A percentile compares a stretch with the other conserved stretches of the same genome.
Conservation (phyloP, 2,888 invertebrate species). For the Molanna angustata region DNA sequence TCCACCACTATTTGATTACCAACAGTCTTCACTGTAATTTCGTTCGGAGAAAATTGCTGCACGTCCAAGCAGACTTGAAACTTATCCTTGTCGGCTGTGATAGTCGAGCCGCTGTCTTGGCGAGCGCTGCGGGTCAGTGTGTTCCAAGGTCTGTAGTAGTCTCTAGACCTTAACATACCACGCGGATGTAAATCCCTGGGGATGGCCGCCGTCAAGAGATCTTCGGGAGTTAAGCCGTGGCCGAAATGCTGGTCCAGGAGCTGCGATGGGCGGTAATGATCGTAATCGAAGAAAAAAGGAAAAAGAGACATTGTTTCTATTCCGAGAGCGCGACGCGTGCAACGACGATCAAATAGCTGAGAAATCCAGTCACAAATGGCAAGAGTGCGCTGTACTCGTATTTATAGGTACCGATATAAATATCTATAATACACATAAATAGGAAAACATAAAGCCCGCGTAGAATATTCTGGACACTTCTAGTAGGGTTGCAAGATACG, state of each 20-base stretch:
- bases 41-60: constrained; percentile 73
- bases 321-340: no score
- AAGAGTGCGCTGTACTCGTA: neutral
- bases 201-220: constrained; percentile 1
- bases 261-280: constrained; percentile 7
- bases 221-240: constrained; percentile 6
- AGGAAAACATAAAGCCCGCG: no score
- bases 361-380: neutral
- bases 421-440: no score
- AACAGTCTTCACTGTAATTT: constrained; percentile 72
- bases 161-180: neutral
- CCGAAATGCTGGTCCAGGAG: constrained; percentile 19
- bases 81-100: constrained; percentile 46
- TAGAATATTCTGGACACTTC: neutral
- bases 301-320: constrained; percentile 16
- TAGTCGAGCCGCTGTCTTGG: constrained; percentile 11
- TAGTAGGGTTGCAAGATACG: neutral
- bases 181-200: constrained; percentile 4
- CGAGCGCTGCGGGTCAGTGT: neutral
- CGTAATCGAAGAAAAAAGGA: constrained; percentile 3
- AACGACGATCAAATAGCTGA: neutral
- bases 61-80: constrained; percentile 74
- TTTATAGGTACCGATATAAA: neutral
- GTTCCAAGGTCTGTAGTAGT: constrained; percentile 16
- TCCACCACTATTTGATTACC: constrained; percentile 69